Conservation (phyloP, 2,113 vertebrate genomes). For the Felis chaus region DNA sequence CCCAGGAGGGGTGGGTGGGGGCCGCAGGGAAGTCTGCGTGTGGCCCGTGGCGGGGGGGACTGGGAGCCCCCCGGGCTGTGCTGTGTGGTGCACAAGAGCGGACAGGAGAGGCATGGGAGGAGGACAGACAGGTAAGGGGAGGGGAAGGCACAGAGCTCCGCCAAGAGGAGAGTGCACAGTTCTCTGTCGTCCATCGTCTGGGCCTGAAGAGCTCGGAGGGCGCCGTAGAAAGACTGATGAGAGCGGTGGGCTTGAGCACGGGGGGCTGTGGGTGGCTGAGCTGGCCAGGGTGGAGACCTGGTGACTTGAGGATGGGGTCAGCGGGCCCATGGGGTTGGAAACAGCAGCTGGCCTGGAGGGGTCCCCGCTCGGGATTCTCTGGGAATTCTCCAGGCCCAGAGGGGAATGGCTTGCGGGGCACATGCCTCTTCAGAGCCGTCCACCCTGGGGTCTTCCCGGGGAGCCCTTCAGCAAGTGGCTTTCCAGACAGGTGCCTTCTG, state of each 20-base stretch:
- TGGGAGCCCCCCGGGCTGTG: background rate
- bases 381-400: background rate
- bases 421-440: fast-evolving
- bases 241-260: background rate
- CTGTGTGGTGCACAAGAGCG: background rate
- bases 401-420: fast-evolving
- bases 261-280: fast-evolving
- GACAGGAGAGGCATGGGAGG: background rate
- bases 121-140: background rate
- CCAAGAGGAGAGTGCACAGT: background rate
- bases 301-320: fast-evolving
- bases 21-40: background rate
- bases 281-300: fast-evolving
- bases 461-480: background rate
- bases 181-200: background rate
- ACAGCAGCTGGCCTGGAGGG: too few species aligned
- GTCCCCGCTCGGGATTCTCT: too few species aligned
- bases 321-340: background rate
- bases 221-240: too few species aligned
- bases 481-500: fast-evolving
- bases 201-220: background rate
- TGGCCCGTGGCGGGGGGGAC: fast-evolving
- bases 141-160: background rate
- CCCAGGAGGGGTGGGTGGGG: background rate
- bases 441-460: fast-evolving